Percentiles rank a stretch among this genome's conserved stretches.
Evolutionary conservation across 2,113 vertebrate genomes (phyloP).

Genomic region (Eubucco bourcierii): DNA sequence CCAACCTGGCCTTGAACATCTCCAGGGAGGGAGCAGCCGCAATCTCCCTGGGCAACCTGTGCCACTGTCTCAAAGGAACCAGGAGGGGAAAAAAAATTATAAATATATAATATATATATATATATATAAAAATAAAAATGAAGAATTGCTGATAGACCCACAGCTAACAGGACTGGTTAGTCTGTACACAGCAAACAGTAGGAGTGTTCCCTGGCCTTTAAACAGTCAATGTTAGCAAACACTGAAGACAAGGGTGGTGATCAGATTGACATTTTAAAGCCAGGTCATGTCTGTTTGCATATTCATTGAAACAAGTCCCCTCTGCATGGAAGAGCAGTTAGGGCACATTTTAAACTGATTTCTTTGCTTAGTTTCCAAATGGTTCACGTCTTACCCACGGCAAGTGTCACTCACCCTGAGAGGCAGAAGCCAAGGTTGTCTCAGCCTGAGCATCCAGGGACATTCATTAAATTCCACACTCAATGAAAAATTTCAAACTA

Average conservation of each 20-base stretch:
- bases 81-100: background rate
- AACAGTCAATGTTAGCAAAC: background rate
- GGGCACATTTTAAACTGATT: background rate
- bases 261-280: background rate
- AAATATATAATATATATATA: background rate
- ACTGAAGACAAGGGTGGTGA: background rate
- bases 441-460: background rate
- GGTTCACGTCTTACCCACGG: background rate
- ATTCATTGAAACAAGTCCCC: background rate
- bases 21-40: no score
- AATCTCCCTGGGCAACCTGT: no score
- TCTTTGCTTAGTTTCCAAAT: background rate
- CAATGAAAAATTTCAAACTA: background rate
- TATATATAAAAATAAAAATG: no score
- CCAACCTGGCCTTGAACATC: no score
- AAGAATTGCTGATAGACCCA: background rate
- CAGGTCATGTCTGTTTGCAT: background rate
- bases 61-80: background rate
- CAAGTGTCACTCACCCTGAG: background rate
- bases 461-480: background rate
- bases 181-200: accelerated
- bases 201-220: background rate
- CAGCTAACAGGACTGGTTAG: background rate
- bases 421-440: background rate
- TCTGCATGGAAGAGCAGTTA: background rate